Percentiles rank a stretch among this genome's conserved stretches.
These are phyloP conservation scores for Aphaenogaster ashmeadi DNA, from an alignment of 1,140 invertebrate species.

Conservation along the genomic window DNA sequence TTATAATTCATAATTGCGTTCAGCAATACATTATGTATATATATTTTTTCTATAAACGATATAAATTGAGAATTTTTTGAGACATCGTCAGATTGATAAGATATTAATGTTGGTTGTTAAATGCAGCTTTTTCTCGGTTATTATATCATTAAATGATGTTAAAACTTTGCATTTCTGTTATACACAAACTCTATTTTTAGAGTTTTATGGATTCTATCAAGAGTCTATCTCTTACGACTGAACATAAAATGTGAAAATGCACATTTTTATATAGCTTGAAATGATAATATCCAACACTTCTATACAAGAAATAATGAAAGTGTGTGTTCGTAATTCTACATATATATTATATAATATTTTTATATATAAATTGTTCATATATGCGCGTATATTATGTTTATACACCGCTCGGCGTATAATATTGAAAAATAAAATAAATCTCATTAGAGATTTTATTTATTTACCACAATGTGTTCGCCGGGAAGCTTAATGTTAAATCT, in stretches of 20 bases:
- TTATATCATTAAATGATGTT: constrained; percentile 16
- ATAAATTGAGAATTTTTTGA: background rate
- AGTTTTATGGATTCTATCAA: background rate
- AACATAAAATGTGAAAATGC: background rate
- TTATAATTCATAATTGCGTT: constrained; percentile 28
- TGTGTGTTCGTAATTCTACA: background rate
- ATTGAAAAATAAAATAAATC: constrained; percentile 6
- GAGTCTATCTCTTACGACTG: constrained; percentile 14
- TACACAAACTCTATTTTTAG: constrained; percentile 1
- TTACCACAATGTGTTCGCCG: constrained; percentile 25
- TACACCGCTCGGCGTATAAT: constrained; percentile 8
- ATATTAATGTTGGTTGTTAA: constrained; percentile 38
- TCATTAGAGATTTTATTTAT: constrained; percentile 19
- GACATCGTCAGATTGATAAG: background rate
- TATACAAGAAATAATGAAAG: constrained; percentile 20
- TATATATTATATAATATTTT: constrained; percentile 28
- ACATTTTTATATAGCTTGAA: constrained; percentile 20
- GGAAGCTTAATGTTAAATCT: constrained; percentile 26
- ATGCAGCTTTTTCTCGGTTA: background rate
- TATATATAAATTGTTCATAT: constrained; percentile 18
- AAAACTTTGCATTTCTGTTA: constrained; percentile 6
- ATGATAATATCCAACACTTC: constrained; percentile 16
- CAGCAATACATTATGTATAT: constrained; percentile 20
- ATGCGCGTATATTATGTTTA: constrained; percentile 27
- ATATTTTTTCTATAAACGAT: constrained; percentile 24